phyloP scores from a whole-genome alignment of 1,140 invertebrate species.

The Spodoptera litura region DNA sequence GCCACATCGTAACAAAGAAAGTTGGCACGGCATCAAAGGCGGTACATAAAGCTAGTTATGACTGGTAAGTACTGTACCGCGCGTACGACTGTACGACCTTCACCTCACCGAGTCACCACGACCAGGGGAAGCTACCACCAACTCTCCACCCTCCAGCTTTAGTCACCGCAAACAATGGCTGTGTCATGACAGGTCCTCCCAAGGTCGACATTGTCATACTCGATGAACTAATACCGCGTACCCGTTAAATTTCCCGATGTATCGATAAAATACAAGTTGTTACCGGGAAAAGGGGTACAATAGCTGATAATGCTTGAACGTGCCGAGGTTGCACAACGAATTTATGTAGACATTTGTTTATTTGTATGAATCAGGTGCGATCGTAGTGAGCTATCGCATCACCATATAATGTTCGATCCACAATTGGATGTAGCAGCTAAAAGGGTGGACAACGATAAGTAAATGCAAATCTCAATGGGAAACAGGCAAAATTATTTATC shows the following conservation, averaged over 20 bases:
- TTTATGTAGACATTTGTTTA: conserved; percentile 15
- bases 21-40: conserved; percentile 49
- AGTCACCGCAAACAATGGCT: conserved; percentile 79
- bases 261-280: conserved; percentile 12
- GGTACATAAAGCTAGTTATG: conserved; percentile 27
- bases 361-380: conserved; percentile 7
- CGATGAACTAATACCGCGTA: conserved; percentile 18
- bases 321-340: neutral
- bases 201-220: conserved; percentile 44
- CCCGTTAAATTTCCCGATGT: neutral
- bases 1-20: conserved; percentile 41
- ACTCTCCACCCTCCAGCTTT: conserved; percentile 68
- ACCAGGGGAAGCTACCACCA: conserved; percentile 42
- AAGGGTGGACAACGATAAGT: too few species aligned
- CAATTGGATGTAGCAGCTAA: neutral
- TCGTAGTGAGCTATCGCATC: neutral
- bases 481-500: too few species aligned
- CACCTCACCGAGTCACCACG: conserved; percentile 51
- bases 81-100: conserved; percentile 27
- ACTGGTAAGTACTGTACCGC: conserved; percentile 41
- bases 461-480: too few species aligned
- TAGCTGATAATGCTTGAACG: conserved; percentile 18
- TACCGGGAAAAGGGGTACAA: conserved; percentile 44
- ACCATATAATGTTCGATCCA: neutral
- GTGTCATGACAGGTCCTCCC: conserved; percentile 63